phyloP scores from a whole-genome alignment of 2,888 invertebrate genomes.

The Baronia brevicornis region DNA sequence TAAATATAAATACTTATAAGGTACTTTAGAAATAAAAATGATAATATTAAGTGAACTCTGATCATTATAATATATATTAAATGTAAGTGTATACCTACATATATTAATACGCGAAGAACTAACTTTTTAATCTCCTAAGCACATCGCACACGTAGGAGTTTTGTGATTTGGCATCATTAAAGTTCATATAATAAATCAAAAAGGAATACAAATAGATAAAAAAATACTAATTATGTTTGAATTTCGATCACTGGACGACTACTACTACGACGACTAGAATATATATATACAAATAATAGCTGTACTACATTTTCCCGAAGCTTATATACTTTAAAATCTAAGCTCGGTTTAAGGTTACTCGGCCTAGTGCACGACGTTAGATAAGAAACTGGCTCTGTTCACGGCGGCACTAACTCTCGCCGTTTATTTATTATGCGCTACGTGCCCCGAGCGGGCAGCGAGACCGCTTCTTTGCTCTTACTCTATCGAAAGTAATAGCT shows the following conservation, averaged over 20 bases:
- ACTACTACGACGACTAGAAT: no score
- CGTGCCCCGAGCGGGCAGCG: constrained; percentile 56
- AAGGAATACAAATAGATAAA: no score
- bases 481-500: constrained; percentile 18
- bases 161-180: no score
- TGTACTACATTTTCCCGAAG: constrained; percentile 17
- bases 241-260: no score
- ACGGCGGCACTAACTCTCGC: constrained; percentile 55
- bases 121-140: no score
- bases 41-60: constrained; percentile 22
- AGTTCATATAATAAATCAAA: no score
- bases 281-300: constrained; percentile 7
- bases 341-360: constrained; percentile 53
- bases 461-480: constrained; percentile 30
- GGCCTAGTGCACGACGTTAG: constrained; percentile 43
- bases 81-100: no score
- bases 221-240: no score
- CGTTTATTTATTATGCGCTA: constrained; percentile 66
- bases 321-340: constrained; percentile 30
- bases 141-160: no score
- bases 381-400: constrained; percentile 58
- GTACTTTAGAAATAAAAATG: constrained; percentile 32
- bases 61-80: constrained; percentile 31
- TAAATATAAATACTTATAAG: constrained; percentile 32
- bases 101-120: no score